A percentile compares a stretch with the other conserved stretches of the same genome.
phyloP scores from a whole-genome alignment of 2,113 vertebrate species.

The Anguilla japonica region DNA sequence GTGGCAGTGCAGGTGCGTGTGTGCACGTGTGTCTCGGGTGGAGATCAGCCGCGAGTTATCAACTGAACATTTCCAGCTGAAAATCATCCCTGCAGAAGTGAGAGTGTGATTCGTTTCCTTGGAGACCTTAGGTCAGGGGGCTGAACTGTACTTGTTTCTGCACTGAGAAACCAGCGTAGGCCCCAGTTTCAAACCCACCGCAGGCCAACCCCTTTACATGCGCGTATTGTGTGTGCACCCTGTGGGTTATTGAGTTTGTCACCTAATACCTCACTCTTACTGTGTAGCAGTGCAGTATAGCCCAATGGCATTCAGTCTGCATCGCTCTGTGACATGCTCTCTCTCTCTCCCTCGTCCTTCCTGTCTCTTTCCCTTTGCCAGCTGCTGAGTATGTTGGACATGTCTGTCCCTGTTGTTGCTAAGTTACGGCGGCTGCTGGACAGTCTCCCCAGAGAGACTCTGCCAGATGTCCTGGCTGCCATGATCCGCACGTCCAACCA shows the following conservation, averaged over 20 bases:
- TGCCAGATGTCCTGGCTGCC: constrained; percentile 89
- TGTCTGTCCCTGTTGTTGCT: constrained; percentile 91
- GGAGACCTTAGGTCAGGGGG: too few species aligned
- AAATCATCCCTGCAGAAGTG: too few species aligned
- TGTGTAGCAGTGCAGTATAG: too few species aligned
- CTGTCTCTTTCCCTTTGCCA: constrained; percentile 38
- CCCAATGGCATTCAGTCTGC: not conserved
- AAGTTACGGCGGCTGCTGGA: constrained; percentile 89
- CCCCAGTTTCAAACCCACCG: too few species aligned
- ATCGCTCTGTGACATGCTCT: not conserved
- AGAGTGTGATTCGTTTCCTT: too few species aligned
- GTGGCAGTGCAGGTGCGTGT: constrained; percentile 83
- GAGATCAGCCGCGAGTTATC: not conserved
- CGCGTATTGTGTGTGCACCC: too few species aligned
- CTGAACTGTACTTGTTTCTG: too few species aligned
- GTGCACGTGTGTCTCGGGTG: not conserved
- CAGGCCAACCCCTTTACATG: too few species aligned
- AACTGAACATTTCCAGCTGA: too few species aligned
- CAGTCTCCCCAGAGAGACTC: constrained; percentile 85
- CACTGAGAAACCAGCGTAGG: too few species aligned
- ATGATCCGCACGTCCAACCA: constrained; percentile 93
- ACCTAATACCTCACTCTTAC: too few species aligned
- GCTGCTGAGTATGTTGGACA: constrained; percentile 95
- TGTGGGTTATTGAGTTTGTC: too few species aligned
- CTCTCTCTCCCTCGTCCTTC: not conserved